Evolutionary conservation across 2,113 vertebrate genomes (phyloP).

Genomic region (Paralichthys olivaceus): DNA sequence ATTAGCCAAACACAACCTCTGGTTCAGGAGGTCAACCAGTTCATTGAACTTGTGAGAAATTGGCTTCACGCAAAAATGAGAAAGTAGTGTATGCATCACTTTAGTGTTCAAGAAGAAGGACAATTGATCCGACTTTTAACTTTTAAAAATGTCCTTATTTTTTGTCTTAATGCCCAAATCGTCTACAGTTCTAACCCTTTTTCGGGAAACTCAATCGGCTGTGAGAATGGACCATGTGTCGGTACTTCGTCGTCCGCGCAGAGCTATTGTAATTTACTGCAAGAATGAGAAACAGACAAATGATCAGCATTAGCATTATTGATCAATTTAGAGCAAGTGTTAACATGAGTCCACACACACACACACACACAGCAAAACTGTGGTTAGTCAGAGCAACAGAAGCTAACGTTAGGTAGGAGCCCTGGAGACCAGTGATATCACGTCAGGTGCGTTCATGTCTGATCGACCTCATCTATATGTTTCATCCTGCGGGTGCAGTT

Average conservation of each 20-base stretch:
- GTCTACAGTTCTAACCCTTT: slow-evolving; percentile 62
- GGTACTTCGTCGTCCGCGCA: slow-evolving; percentile 82
- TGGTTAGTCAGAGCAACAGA: slow-evolving; percentile 63
- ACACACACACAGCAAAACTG: slow-evolving; percentile 16
- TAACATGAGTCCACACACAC: slow-evolving; percentile 55
- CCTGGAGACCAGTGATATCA: slow-evolving; percentile 8
- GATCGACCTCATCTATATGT: background rate
- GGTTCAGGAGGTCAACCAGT: slow-evolving; percentile 47
- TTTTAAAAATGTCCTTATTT: slow-evolving; percentile 10
- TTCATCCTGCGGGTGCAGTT: slow-evolving; percentile 54
- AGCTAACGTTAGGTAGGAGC: slow-evolving; percentile 44
- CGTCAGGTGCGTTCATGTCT: slow-evolving; percentile 1
- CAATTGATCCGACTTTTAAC: slow-evolving; percentile 34
- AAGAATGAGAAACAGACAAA: slow-evolving; percentile 87
- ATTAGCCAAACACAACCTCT: slow-evolving; percentile 64
- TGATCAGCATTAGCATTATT: slow-evolving; percentile 79
- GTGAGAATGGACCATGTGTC: slow-evolving; percentile 80
- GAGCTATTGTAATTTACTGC: slow-evolving; percentile 89
- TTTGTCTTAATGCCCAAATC: slow-evolving; percentile 51
- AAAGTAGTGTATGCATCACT: slow-evolving; percentile 29
- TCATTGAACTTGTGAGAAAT: slow-evolving; percentile 85
- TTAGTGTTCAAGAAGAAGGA: slow-evolving; percentile 15
- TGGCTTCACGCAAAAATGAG: slow-evolving; percentile 84
- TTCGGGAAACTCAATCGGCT: slow-evolving; percentile 79
- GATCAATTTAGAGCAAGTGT: slow-evolving; percentile 36